Percentiles rank a stretch among this genome's conserved stretches.
These are phyloP conservation scores for Lysandra bellargus DNA, from an alignment of 2,888 invertebrate genomes.

Conservation along the genomic window DNA sequence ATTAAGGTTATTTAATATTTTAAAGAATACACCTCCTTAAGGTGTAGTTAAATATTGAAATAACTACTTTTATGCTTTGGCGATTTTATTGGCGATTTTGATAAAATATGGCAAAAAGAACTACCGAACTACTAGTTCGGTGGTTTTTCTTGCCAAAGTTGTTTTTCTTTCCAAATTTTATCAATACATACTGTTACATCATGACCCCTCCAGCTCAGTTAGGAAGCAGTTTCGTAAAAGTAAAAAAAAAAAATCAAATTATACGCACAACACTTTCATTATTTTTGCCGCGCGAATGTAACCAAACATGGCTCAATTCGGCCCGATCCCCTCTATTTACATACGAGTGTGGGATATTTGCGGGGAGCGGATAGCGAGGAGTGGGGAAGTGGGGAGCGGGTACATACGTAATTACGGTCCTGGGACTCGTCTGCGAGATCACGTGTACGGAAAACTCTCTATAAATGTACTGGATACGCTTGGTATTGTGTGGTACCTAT, in stretches of 20 bases:
- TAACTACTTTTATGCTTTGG: too few species aligned
- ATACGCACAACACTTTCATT: conserved; percentile 42
- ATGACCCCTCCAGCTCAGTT: too few species aligned
- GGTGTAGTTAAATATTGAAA: too few species aligned
- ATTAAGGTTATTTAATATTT: too few species aligned
- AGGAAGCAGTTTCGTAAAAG: too few species aligned
- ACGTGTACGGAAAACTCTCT: conserved; percentile 50
- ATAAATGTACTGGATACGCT: conserved; percentile 39
- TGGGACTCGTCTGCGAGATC: conserved; percentile 69
- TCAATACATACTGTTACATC: too few species aligned
- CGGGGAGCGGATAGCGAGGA: conserved; percentile 54
- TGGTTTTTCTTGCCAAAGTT: too few species aligned
- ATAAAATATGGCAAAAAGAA: too few species aligned
- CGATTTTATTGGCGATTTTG: too few species aligned
- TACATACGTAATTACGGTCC: conserved; percentile 75
- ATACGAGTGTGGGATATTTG: conserved; percentile 74
- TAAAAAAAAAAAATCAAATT: neutral
- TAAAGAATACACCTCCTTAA: too few species aligned
- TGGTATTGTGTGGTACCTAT: neutral
- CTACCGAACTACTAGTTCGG: too few species aligned
- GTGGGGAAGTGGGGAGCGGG: conserved; percentile 44
- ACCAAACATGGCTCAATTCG: conserved; percentile 50
- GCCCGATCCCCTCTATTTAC: conserved; percentile 66
- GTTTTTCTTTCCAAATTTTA: too few species aligned
- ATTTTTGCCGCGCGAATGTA: conserved; percentile 41